Evolutionary conservation across 2,888 invertebrate genomes (phyloP).

Genomic region (Dendrolimus houi): DNA sequence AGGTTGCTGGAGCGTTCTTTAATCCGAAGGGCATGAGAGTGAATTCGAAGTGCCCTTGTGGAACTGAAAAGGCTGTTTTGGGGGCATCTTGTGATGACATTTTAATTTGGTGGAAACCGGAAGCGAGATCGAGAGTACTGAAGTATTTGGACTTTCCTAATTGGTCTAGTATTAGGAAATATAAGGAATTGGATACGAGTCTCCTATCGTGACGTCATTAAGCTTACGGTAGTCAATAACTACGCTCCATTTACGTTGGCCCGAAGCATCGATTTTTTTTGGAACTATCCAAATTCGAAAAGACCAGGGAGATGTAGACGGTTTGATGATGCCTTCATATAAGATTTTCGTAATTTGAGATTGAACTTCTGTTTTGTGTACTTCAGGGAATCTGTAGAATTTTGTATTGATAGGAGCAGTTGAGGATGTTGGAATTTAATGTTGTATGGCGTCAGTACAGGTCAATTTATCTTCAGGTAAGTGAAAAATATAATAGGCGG

Average conservation of each 20-base stretch:
- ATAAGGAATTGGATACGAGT: slow-evolving; percentile 5
- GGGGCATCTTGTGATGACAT: slow-evolving; percentile 1
- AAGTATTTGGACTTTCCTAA: background rate
- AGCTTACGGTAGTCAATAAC: slow-evolving; percentile 6
- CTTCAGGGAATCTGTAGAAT: background rate
- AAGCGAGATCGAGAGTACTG: slow-evolving; percentile 5
- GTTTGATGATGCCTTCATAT: slow-evolving; percentile 1
- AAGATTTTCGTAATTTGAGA: slow-evolving; percentile 3
- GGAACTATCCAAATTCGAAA: slow-evolving; percentile 3
- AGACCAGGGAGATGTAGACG: background rate
- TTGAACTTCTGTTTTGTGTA: slow-evolving; percentile 2
- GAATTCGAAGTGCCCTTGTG: slow-evolving; percentile 5
- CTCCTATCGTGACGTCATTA: slow-evolving; percentile 6
- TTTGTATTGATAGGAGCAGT: background rate
- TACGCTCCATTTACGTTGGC: slow-evolving; percentile 5
- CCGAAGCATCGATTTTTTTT: slow-evolving; percentile 2
- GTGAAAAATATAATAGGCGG: background rate
- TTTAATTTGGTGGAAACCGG: slow-evolving; percentile 5
- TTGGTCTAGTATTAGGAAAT: slow-evolving; percentile 1
- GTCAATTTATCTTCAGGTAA: background rate
- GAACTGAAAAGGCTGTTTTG: slow-evolving; percentile 5
- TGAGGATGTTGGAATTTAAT: background rate
- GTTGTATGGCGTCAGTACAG: background rate
- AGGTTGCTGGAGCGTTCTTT: background rate
- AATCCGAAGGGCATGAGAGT: slow-evolving; percentile 4